Conservation (phyloP, 2,888 invertebrate species). For the Gastrophysa polygoni region DNA sequence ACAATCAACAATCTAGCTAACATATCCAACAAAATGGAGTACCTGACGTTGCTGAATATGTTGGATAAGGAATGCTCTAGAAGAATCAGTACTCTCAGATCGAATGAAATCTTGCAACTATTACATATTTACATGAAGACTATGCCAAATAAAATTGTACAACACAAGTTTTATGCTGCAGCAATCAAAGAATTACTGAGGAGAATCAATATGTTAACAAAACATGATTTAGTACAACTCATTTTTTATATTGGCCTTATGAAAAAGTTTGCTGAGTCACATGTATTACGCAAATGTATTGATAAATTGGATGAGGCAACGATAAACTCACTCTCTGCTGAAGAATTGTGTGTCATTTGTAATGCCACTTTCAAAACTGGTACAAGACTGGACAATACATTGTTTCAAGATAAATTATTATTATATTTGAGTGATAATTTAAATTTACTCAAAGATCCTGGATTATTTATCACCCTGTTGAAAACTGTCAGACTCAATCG, state of each 20-base stretch:
- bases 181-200: constrained; percentile 44
- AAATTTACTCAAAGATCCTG: constrained; percentile 52
- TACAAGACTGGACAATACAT: constrained; percentile 49
- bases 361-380: constrained; percentile 56
- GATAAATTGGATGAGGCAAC: constrained; percentile 38
- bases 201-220: constrained; percentile 40
- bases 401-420: constrained; percentile 48
- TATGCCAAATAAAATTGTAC: constrained; percentile 48
- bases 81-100: constrained; percentile 41
- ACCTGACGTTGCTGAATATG: constrained; percentile 40
- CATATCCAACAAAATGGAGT: constrained; percentile 23
- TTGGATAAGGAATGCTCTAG: constrained; percentile 52
- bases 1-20: not conserved
- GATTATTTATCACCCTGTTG: constrained; percentile 54
- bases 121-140: constrained; percentile 48
- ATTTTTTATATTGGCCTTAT: constrained; percentile 55
- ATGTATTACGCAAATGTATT: constrained; percentile 47
- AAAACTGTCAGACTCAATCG: constrained; percentile 57
- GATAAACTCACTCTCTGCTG: constrained; percentile 46
- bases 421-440: constrained; percentile 52
- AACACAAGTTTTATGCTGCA: constrained; percentile 48
- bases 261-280: constrained; percentile 49
- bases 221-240: constrained; percentile 51
- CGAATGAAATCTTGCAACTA: constrained; percentile 44
- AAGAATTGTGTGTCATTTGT: constrained; percentile 56